Percentiles rank a stretch among this genome's conserved stretches.
Conservation (phyloP, 1,140 invertebrate species). For the Penaeus japonicus region DNA sequence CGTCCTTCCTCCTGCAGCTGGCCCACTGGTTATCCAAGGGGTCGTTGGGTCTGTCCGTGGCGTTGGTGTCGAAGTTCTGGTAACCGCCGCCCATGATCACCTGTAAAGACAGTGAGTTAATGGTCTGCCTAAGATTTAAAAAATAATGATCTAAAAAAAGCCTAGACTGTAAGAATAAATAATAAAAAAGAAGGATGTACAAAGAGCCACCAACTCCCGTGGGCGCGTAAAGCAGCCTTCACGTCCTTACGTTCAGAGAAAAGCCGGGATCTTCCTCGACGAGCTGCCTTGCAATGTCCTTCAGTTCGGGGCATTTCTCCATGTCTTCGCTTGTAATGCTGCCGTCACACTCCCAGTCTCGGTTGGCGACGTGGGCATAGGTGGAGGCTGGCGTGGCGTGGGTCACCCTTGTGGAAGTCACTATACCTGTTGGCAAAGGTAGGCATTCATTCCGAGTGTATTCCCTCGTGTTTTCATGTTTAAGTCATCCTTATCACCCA, state of each 20-base stretch:
- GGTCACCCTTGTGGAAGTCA: slow-evolving; percentile 81
- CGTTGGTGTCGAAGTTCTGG: slow-evolving; percentile 21
- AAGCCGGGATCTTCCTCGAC: slow-evolving; percentile 57
- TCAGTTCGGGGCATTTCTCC: slow-evolving; percentile 38
- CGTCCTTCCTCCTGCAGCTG: slow-evolving; percentile 33
- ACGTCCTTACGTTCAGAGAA: slow-evolving; percentile 27
- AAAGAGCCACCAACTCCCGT: too few relatives aligned
- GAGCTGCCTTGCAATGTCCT: slow-evolving; percentile 60
- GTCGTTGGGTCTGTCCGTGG: slow-evolving; percentile 8
- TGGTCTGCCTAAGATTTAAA: too few relatives aligned
- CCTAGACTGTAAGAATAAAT: too few relatives aligned
- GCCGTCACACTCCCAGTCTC: slow-evolving; percentile 61
- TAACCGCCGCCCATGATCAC: slow-evolving; percentile 40
- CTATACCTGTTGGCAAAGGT: slow-evolving; percentile 61
- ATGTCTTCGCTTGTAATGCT: slow-evolving; percentile 22
- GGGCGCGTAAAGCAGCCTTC: not conserved
- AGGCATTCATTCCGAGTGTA: too few relatives aligned
- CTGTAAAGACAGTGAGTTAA: not conserved
- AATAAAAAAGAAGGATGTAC: not conserved
- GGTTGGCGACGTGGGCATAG: slow-evolving; percentile 60
- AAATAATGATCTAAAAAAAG: too few relatives aligned
- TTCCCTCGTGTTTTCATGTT: not conserved
- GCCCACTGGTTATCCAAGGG: not conserved
- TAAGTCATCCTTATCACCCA: too few relatives aligned
- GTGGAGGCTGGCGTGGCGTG: slow-evolving; percentile 78